Conservation (phyloP, 2,113 vertebrate genomes). For the Rallus limicola region DNA sequence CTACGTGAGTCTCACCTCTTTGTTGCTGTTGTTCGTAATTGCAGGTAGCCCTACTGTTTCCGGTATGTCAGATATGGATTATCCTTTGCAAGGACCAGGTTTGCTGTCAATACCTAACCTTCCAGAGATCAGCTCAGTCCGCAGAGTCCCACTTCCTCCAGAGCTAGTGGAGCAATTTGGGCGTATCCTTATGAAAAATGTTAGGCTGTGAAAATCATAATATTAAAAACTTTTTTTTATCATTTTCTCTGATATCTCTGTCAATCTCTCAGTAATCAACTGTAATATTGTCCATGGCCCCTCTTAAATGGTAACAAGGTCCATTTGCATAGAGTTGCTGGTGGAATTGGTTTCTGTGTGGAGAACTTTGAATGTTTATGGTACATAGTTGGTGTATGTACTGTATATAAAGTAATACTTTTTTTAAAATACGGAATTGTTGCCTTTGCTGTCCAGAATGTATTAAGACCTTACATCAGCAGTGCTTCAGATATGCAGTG, state of each 20-base stretch:
- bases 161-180: constrained; percentile 97
- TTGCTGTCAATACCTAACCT: constrained; percentile 89
- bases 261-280: not conserved
- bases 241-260: not conserved
- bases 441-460: not conserved
- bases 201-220: not conserved
- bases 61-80: constrained; percentile 97
- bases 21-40: constrained; percentile 2
- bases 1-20: not conserved
- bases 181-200: constrained; percentile 87
- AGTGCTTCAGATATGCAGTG: constrained; percentile 92
- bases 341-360: not conserved
- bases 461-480: constrained; percentile 77
- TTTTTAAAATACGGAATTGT: not conserved
- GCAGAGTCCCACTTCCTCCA: constrained; percentile 91
- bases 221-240: not conserved
- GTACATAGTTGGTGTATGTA: not conserved
- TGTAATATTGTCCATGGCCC: rapidly evolving
- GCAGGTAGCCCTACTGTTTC: constrained; percentile 90
- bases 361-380: not conserved
- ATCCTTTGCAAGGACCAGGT: constrained; percentile 93
- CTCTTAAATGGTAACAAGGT: not conserved
- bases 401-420: not conserved
- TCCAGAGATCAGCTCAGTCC: constrained; percentile 90
- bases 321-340: not conserved